Conservation (phyloP, 2,888 invertebrate species). For the Gymnosoma rotundatum region DNA sequence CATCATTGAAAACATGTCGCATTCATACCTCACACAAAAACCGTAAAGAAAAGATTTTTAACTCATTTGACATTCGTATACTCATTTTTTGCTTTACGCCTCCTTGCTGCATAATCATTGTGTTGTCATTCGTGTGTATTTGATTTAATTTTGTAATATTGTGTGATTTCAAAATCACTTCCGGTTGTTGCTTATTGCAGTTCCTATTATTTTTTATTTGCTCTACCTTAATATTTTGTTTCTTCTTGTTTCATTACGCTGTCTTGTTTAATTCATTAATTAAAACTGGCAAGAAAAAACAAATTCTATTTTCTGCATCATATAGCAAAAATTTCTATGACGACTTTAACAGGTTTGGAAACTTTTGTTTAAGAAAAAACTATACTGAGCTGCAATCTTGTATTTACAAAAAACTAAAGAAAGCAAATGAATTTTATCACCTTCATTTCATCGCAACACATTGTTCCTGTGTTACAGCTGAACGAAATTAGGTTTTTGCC, state of each 20-base stretch:
- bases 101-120: slow-evolving; percentile 55
- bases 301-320: slow-evolving; percentile 49
- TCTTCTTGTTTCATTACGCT: neutral
- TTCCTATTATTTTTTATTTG: neutral
- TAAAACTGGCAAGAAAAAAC: slow-evolving; percentile 17
- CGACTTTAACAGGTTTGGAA: neutral
- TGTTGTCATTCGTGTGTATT: slow-evolving; percentile 61
- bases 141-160: slow-evolving; percentile 60
- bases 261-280: slow-evolving; percentile 35
- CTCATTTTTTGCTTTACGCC: slow-evolving; percentile 23
- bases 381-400: neutral
- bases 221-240: neutral
- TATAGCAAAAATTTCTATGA: slow-evolving; percentile 41
- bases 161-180: slow-evolving; percentile 56
- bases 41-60: slow-evolving; percentile 14
- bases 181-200: slow-evolving; percentile 46
- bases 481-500: slow-evolving; percentile 1
- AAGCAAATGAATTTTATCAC: slow-evolving; percentile 31
- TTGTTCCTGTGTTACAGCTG: neutral
- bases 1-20: slow-evolving; percentile 57
- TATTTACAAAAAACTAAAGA: neutral
- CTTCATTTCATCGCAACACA: slow-evolving; percentile 24
- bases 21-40: slow-evolving; percentile 33
- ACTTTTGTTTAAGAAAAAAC: neutral
- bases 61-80: neutral